A percentile compares a stretch with the other conserved stretches of the same genome.
These are phyloP conservation scores for Drosophila ohnishii DNA, from an alignment of 1,140 invertebrate species.

Conservation along the genomic window DNA sequence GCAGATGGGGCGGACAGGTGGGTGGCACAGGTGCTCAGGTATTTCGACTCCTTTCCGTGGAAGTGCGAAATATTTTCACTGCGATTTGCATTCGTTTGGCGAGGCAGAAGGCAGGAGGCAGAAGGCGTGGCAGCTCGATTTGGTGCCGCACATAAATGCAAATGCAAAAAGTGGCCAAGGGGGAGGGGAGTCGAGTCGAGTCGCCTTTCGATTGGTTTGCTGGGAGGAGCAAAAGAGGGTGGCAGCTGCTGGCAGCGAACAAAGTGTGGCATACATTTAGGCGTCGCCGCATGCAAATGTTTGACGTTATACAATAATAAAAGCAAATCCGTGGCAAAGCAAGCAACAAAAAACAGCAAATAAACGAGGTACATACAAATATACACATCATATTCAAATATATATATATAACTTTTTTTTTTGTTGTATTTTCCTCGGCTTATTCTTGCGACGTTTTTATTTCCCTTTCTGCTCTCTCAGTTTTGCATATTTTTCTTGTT, in stretches of 20 bases:
- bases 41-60: conserved; percentile 43
- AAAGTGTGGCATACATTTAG: conserved; percentile 76
- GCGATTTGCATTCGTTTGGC: conserved; percentile 66
- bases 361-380: conserved; percentile 26
- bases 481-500: conserved; percentile 76
- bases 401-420: conserved; percentile 18
- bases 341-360: conserved; percentile 26
- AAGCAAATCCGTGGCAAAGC: conserved; percentile 63
- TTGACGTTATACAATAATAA: conserved; percentile 74
- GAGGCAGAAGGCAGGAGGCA: neutral
- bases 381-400: conserved; percentile 35
- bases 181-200: neutral
- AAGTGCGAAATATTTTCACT: conserved; percentile 77
- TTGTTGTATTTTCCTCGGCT: conserved; percentile 14
- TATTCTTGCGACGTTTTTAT: conserved; percentile 39
- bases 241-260: conserved; percentile 44
- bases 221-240: conserved; percentile 1
- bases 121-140: conserved; percentile 24
- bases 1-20: conserved; percentile 16
- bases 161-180: conserved; percentile 65
- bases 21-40: neutral
- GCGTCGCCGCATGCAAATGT: conserved; percentile 75
- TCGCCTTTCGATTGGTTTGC: neutral
- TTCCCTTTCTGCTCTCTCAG: conserved; percentile 55
- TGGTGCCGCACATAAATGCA: conserved; percentile 78